Evolutionary conservation across 2,888 invertebrate species (phyloP).

Genomic region (Lasioglossum figueresi): DNA sequence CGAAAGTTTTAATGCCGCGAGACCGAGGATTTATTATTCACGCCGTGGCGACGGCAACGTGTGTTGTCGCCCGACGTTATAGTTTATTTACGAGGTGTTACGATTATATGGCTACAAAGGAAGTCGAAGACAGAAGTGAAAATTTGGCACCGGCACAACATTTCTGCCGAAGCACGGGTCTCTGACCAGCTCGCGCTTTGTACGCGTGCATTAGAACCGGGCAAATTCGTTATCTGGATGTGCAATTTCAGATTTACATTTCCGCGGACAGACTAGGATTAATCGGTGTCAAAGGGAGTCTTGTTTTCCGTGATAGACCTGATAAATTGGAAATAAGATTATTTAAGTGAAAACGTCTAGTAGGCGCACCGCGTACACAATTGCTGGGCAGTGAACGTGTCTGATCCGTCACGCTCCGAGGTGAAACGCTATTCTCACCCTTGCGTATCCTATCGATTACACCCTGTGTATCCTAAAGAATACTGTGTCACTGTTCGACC

Average conservation of each 20-base stretch:
- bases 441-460: no score
- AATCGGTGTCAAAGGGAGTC: background rate
- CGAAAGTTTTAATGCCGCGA: background rate
- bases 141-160: background rate
- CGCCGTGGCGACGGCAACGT: background rate
- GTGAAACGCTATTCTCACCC: no score
- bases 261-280: background rate
- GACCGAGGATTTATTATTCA: background rate
- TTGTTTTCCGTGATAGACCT: background rate
- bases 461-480: no score
- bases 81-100: constrained; percentile 9
- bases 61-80: background rate
- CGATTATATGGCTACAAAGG: background rate
- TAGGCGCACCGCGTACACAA: no score
- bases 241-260: background rate
- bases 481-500: no score
- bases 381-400: no score
- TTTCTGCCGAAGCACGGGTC: background rate
- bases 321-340: background rate
- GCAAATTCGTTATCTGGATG: background rate
- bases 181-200: background rate
- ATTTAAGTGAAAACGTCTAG: no score
- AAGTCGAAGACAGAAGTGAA: constrained; percentile 5
- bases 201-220: background rate
- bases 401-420: no score